Base-by-base conservation (phyloP, 2,113 vertebrate genomes). In the Psophia crepitans region DNA sequence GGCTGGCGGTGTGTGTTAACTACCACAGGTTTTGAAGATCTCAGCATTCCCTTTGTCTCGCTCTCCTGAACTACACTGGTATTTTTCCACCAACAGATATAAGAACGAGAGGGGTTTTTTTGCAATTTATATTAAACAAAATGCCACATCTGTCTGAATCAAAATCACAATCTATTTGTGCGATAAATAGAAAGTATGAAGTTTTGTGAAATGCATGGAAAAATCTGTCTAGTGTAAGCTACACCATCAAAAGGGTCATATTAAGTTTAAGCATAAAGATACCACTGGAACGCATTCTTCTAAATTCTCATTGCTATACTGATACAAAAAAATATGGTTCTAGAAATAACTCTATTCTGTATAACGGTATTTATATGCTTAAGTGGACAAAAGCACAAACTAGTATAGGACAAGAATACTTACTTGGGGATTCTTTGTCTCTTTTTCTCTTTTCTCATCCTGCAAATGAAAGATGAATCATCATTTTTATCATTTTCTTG, bases 391-490 rank as follows among this genome's bases (percentile, higher is more conserved):
- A 84, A 71, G 9, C 20, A 24, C 27, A 53, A 7, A 21, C 71
- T 73, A 57, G 0, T 68, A 30, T 39, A 23, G 46, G 33, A 88
- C 15, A 71, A 60, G 54, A 70, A 49, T 76, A 84, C 90, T 89
- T 84, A 93, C 94, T 30, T 0, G 3, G 73, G 0, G 4, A 78
- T 91, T 6, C 0, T 26, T 79, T 20, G 78, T 53, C 9, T 37
- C 18, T 56, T 17, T 54, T 33, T 92, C 37, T 60, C 73, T 35
- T 12, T 37, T 41, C 1, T 91, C 5, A 71, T 89, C 87, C 96
- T 97, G 87, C 37, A 97, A 95, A 96, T 27, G 24, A 89, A 87
- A 69, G 43, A 80, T 8, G 71, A 84, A 69, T 41, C 12, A 66
- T 85, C 1, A 22, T 49, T 89, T 79, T 77, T 68, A 22, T 51